phyloP scores from a whole-genome alignment of 1,140 invertebrate species.

The Eurosta solidaginis region DNA sequence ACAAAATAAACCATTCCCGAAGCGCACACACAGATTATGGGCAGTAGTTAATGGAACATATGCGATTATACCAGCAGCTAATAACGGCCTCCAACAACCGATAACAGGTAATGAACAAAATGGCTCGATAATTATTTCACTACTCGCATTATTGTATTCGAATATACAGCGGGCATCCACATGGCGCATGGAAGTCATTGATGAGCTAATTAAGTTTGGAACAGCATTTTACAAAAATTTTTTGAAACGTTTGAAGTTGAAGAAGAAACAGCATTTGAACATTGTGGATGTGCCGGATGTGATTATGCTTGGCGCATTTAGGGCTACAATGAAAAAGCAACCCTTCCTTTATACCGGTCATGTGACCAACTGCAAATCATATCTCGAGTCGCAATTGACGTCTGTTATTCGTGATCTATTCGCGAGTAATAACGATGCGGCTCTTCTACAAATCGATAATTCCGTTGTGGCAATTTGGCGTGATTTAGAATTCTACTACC shows the following conservation, averaged over 20 bases:
- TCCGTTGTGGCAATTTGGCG: conserved; percentile 59
- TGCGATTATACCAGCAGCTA: conserved; percentile 47
- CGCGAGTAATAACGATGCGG: conserved; percentile 54
- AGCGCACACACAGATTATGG: conserved; percentile 45
- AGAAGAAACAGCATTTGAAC: conserved; percentile 53
- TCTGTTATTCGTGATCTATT: conserved; percentile 54
- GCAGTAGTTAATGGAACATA: conserved; percentile 52
- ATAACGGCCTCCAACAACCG: conserved; percentile 49
- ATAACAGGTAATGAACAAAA: conserved; percentile 49
- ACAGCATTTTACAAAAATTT: conserved; percentile 51
- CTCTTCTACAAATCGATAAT: conserved; percentile 59
- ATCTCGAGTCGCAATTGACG: conserved; percentile 54
- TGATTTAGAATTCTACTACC: conserved; percentile 60
- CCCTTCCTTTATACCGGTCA: conserved; percentile 52
- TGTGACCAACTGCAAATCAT: conserved; percentile 48
- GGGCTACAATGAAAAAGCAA: conserved; percentile 48
- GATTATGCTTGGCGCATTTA: conserved; percentile 53
- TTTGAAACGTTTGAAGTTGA: conserved; percentile 49
- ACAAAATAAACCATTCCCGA: conserved; percentile 11
- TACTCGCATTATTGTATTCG: conserved; percentile 50
- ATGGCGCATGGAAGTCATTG: conserved; percentile 47
- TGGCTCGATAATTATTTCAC: conserved; percentile 47
- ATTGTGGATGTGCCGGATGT: conserved; percentile 52
- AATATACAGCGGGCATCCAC: conserved; percentile 48
- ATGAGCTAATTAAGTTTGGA: conserved; percentile 51